Evolutionary conservation across 2,888 invertebrate species (phyloP).

Genomic region (Baronia brevicornis): DNA sequence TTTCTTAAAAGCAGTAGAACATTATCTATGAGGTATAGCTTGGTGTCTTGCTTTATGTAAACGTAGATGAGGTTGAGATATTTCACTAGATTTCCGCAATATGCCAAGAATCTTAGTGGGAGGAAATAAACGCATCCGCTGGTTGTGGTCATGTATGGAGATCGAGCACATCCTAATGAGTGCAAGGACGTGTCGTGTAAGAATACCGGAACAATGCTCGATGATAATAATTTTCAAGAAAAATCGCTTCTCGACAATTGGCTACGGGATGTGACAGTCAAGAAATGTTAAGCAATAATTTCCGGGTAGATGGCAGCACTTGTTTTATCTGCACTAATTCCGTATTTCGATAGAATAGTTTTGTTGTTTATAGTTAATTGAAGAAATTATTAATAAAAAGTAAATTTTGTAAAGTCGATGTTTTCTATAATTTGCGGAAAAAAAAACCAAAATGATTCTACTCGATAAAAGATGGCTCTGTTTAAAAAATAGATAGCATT

Average conservation of each 20-base stretch:
- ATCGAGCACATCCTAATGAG: conserved; percentile 58
- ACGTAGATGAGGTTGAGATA: conserved; percentile 23
- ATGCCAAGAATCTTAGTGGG: conserved; percentile 39
- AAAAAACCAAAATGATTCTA: background rate
- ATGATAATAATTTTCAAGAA: conserved; percentile 21
- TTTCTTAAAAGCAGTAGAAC: no score
- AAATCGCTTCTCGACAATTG: conserved; percentile 15
- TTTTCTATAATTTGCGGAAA: background rate
- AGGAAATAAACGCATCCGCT: conserved; percentile 51
- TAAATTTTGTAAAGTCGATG: background rate
- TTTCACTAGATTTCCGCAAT: conserved; percentile 53
- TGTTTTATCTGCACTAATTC: no score
- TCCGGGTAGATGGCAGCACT: conserved; percentile 9
- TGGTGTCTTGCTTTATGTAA: conserved; percentile 27
- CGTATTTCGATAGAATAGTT: no score
- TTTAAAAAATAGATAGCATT: background rate
- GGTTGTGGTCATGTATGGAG: conserved; percentile 40
- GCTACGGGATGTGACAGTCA: conserved; percentile 1
- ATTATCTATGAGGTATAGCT: no score
- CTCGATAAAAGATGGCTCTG: conserved; percentile 9
- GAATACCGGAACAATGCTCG: conserved; percentile 26
- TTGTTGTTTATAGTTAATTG: background rate
- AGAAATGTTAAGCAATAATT: conserved; percentile 5
- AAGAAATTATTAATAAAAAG: background rate
- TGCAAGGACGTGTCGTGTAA: conserved; percentile 44